phyloP scores from a whole-genome alignment of 2,113 vertebrate species.

The Glaucidium brasilianum region DNA sequence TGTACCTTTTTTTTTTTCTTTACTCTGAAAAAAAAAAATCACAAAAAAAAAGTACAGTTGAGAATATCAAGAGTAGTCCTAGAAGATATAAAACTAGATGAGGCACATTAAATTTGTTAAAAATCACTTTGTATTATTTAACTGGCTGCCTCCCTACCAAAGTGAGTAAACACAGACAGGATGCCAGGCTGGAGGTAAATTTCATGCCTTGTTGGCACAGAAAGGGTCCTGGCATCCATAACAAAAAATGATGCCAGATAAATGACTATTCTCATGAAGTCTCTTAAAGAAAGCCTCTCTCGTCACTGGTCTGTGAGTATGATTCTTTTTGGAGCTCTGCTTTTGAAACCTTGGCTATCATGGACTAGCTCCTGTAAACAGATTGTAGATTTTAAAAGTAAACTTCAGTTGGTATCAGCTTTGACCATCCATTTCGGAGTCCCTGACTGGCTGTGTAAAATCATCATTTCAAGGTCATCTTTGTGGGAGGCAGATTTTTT shows the following conservation, averaged over 20 bases:
- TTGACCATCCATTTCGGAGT: background rate
- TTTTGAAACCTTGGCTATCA: background rate
- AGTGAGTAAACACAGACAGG: background rate
- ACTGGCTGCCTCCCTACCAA: background rate
- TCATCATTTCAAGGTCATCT: background rate
- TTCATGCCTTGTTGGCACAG: conserved; percentile 20
- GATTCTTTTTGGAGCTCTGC: background rate
- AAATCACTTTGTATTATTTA: background rate
- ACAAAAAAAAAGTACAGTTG: background rate
- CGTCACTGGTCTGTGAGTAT: background rate
- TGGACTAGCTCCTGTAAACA: background rate
- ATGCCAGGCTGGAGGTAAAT: background rate
- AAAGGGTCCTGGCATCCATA: background rate
- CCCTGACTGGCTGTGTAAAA: background rate
- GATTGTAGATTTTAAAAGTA: background rate
- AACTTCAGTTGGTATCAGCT: background rate
- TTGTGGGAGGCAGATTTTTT: too few species aligned
- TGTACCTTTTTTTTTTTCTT: background rate
- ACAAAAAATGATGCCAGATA: background rate
- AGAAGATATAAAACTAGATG: background rate
- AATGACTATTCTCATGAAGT: background rate
- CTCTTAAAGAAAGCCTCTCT: background rate
- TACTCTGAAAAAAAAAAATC: background rate
- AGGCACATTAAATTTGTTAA: background rate
- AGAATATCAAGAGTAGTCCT: background rate